phyloP scores from a whole-genome alignment of 2,797 vertebrate genomes.

The Micropoecilia bifurca region DNA sequence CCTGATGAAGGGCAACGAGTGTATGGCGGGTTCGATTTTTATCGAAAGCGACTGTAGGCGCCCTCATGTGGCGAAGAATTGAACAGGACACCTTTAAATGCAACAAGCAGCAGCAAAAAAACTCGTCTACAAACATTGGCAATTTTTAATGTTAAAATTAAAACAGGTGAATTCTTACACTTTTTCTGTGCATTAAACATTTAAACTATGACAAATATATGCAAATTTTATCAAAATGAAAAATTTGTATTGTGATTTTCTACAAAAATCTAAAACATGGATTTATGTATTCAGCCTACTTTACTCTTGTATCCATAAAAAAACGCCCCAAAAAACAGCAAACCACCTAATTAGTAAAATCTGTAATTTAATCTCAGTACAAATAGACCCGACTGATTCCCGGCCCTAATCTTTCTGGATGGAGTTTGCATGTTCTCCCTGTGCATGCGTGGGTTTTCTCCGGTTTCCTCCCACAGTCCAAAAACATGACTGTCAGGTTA shows the following conservation, averaged over 20 bases:
- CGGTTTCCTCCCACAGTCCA: no score
- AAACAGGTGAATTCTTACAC: not conserved
- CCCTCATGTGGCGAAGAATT: not conserved
- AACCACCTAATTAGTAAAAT: not conserved
- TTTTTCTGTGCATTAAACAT: not conserved
- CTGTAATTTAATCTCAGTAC: not conserved
- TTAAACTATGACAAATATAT: not conserved
- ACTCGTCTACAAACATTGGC: not conserved
- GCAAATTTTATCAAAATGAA: not conserved
- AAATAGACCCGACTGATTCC: not conserved
- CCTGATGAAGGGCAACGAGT: conserved; percentile 5
- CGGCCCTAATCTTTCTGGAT: no score
- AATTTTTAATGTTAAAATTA: not conserved
- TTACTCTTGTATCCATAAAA: no score
- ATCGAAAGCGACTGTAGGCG: not conserved
- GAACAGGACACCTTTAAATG: not conserved
- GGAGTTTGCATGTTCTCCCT: no score
- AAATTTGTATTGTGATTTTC: no score
- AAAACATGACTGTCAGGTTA: no score
- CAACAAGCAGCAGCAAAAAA: no score
- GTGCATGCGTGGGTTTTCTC: no score
- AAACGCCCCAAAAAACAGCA: no score
- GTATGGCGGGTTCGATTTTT: conserved; percentile 11
- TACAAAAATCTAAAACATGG: no score
- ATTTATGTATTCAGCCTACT: not conserved